These are phyloP conservation scores for Harpagifer antarcticus DNA, from an alignment of 2,797 vertebrate genomes.

Conservation along the genomic window DNA sequence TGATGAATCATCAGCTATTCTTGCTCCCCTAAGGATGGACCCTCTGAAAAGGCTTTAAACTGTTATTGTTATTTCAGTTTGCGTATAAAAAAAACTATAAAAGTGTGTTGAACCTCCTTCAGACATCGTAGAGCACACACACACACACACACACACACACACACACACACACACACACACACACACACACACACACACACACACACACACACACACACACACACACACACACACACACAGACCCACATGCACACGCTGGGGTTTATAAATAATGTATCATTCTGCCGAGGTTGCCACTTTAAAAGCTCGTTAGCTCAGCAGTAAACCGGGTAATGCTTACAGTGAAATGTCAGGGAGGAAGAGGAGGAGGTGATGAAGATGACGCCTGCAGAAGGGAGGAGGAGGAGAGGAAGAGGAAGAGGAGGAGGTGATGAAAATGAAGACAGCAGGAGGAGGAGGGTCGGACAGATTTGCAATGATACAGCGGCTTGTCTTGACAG, in stretches of 20 bases:
- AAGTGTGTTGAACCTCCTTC: background rate
- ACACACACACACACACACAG: slow-evolving; percentile 7
- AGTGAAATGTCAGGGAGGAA: background rate
- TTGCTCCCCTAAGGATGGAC: too few relatives aligned
- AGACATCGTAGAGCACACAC: background rate
- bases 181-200: background rate
- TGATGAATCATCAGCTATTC: too few relatives aligned
- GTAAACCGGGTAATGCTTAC: background rate
- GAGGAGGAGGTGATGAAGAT: background rate
- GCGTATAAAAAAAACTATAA: too few relatives aligned
- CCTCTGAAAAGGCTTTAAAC: background rate
- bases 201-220: background rate
- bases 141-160: too few relatives aligned
- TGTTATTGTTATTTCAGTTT: background rate
- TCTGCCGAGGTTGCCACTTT: background rate
- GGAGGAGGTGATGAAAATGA: background rate
- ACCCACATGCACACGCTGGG: background rate
- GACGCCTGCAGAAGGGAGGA: slow-evolving; percentile 1
- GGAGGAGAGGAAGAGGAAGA: background rate
- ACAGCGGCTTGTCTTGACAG: slow-evolving; percentile 17
- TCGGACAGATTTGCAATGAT: slow-evolving; percentile 12
- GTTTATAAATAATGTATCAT: slow-evolving; percentile 22
- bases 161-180: slow-evolving; percentile 3
- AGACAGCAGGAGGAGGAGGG: background rate
- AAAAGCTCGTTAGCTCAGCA: slow-evolving; percentile 13